Conservation (phyloP, 1,140 invertebrate species). For the Drosophila kohkoa region DNA sequence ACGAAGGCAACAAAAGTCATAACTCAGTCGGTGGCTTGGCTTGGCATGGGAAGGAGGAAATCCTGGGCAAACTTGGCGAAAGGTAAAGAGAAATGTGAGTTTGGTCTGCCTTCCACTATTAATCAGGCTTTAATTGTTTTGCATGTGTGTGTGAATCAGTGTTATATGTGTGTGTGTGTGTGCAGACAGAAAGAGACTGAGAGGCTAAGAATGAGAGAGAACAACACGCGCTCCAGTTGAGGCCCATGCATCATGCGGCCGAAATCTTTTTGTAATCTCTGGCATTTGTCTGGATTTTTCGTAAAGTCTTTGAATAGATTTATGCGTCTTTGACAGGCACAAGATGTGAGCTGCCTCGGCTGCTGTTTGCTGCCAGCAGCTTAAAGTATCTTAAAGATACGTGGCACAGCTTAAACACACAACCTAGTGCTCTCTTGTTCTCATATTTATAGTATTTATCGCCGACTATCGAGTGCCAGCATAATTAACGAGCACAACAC, state of each 20-base stretch:
- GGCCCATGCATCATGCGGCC: slow-evolving; percentile 79
- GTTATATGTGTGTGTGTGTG: slow-evolving; percentile 33
- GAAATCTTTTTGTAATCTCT: slow-evolving; percentile 83
- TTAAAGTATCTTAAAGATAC: slow-evolving; percentile 77
- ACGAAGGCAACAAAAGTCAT: slow-evolving; percentile 74
- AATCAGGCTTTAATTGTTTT: slow-evolving; percentile 83
- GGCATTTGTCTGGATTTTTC: slow-evolving; percentile 83
- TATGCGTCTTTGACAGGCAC: slow-evolving; percentile 79
- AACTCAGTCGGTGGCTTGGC: slow-evolving; percentile 56
- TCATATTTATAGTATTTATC: not conserved
- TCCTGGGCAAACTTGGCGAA: slow-evolving; percentile 67
- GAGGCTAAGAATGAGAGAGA: not conserved
- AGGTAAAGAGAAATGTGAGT: slow-evolving; percentile 70
- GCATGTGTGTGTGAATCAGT: slow-evolving; percentile 52
- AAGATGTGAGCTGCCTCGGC: slow-evolving; percentile 73
- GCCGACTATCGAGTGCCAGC: slow-evolving; percentile 12
- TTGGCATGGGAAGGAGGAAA: not conserved
- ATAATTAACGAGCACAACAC: slow-evolving; percentile 24
- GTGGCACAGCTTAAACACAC: slow-evolving; percentile 6
- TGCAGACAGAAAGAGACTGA: slow-evolving; percentile 24
- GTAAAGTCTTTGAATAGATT: slow-evolving; percentile 82
- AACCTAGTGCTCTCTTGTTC: not conserved
- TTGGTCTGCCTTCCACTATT: slow-evolving; percentile 71
- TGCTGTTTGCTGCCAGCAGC: slow-evolving; percentile 28
- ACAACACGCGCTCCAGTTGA: slow-evolving; percentile 44